Conservation (phyloP, 2,888 invertebrate species). For the Stomorhina lunata region DNA sequence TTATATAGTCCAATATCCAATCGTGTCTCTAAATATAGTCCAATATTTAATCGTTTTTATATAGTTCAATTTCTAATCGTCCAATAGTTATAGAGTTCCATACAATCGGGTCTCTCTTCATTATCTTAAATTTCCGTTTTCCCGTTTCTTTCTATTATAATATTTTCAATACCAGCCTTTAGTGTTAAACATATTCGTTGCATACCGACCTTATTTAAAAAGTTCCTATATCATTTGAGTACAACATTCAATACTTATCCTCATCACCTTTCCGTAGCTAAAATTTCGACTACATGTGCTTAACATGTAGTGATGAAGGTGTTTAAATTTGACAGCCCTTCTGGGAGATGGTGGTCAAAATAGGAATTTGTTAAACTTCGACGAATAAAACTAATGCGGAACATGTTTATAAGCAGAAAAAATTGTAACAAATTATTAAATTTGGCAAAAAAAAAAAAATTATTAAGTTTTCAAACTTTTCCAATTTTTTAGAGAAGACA, state of each 20-base stretch:
- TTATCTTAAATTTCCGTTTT: too few species aligned
- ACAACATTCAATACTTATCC: too few species aligned
- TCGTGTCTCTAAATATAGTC: too few species aligned
- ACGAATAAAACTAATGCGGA: not conserved
- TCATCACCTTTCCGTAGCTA: too few species aligned
- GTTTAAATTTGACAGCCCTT: constrained; percentile 65
- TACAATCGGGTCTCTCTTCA: too few species aligned
- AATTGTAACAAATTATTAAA: constrained; percentile 49
- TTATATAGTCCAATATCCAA: too few species aligned
- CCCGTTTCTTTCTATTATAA: too few species aligned
- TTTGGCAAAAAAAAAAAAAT: not conserved
- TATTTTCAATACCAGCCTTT: not conserved
- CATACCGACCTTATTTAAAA: not conserved
- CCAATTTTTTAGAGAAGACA: not conserved
- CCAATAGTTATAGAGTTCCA: too few species aligned
- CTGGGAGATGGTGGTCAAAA: constrained; percentile 36
- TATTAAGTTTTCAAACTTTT: not conserved
- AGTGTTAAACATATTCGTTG: not conserved
- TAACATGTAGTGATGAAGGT: constrained; percentile 61
- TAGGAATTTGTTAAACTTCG: not conserved
- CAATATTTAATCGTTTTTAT: too few species aligned
- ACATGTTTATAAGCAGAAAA: not conserved
- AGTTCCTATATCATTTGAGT: not conserved
- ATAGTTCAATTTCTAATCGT: too few species aligned
- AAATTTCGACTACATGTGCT: constrained; percentile 10